These are phyloP conservation scores for Halichoerus grypus DNA, from an alignment of 2,113 vertebrate genomes.

Conservation along the genomic window DNA sequence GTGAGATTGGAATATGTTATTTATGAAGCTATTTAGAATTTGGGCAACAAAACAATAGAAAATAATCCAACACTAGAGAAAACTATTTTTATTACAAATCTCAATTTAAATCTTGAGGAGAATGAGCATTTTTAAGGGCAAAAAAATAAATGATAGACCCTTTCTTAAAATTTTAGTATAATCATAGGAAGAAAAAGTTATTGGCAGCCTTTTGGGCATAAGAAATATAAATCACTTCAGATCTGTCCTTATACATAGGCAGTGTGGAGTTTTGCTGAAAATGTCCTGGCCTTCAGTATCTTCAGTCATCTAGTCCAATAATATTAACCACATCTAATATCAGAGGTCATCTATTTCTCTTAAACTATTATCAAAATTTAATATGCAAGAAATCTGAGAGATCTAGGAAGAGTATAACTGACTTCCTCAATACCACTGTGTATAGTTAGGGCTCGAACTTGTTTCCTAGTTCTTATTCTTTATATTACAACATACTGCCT, in stretches of 20 bases:
- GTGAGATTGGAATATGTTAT: background rate
- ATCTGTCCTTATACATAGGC: background rate
- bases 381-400: background rate
- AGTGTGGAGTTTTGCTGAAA: background rate
- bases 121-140: background rate
- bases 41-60: slow-evolving; percentile 45
- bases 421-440: background rate
- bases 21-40: slow-evolving; percentile 41
- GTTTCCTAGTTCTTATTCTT: background rate
- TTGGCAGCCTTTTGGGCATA: background rate
- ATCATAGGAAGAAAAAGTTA: background rate
- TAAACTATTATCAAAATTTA: background rate
- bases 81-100: background rate
- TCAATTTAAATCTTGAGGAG: slow-evolving; percentile 38
- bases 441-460: background rate
- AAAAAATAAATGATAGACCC: background rate
- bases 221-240: background rate
- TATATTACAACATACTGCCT: background rate
- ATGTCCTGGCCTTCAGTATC: background rate
- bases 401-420: background rate
- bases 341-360: background rate
- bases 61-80: background rate
- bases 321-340: background rate
- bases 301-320: background rate
- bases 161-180: slow-evolving; percentile 14